Evolutionary conservation across 92 coral and sea anemone species (phyloP), one percentile per base, ranked within the genome.

Genomic region (Ricordea florida): DNA sequence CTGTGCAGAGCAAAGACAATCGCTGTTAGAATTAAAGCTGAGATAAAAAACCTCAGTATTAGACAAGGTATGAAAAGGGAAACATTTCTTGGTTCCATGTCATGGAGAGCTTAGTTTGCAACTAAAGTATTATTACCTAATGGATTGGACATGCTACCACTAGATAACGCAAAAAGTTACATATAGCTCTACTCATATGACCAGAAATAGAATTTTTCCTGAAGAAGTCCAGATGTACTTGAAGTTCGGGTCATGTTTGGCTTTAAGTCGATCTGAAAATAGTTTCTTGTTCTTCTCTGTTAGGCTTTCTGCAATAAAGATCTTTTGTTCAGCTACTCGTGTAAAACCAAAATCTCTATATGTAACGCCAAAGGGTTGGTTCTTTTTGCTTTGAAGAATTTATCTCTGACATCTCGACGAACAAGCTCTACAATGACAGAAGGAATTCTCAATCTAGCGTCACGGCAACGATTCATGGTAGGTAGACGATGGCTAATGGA

Each of bases 281-380:
- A 76, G 27, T 17, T 20, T 53, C 40, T 52, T 43, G 59, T 75
- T 82, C 63, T 45, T 63, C 42, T 38, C 21, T 21, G 65, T 77
- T 27, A 84, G 67, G 41, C 89, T 83, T 38, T 83, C 78, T 23
- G 79, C 37, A 35, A 83, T 76, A 29, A n/a, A 83, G 50, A 83
- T 56, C 28, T 47, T 83, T 20, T 42, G 36, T 21, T 76, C 61
- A 2, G 29, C 56, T 15, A 17, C 27, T 36, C 83, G 45, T 20
- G 62, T 48, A 35, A 66, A 52, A 2, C 85, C 85, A 20, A 67
- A 18, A 44, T 70, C 70, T 31, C 24, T 38, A 10, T 53, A 45
- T 35, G 86, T 66, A 7, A 43, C 26, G 57, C 33, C 77, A 32
- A 24, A 26, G 43, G 66, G 77, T 34, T 33, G 63, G 28, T 52